These are phyloP conservation scores for Pogoniulus pusillus DNA, from an alignment of 2,797 vertebrate species.

Conservation along the genomic window DNA sequence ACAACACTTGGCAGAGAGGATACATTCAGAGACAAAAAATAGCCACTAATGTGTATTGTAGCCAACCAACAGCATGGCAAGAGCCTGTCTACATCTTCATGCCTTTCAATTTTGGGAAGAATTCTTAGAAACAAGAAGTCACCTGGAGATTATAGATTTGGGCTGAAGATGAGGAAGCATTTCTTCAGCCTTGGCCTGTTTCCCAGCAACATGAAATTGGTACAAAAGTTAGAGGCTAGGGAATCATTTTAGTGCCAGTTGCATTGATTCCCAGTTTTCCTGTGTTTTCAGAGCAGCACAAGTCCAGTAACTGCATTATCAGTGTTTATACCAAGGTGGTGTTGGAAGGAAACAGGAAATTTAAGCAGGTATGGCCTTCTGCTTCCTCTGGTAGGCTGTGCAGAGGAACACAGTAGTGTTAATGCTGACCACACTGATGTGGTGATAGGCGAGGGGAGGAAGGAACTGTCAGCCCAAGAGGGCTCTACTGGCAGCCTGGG, in stretches of 20 bases:
- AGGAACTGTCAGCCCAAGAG: background rate
- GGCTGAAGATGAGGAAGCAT: background rate
- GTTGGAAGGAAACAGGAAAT: conserved; percentile 18
- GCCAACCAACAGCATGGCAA: background rate
- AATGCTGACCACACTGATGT: accelerated
- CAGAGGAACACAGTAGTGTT: background rate
- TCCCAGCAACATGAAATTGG: conserved; percentile 36
- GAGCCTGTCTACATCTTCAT: background rate
- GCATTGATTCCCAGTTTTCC: conserved; percentile 10
- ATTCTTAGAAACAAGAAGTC: background rate
- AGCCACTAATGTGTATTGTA: background rate
- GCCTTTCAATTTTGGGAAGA: background rate
- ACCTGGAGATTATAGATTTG: background rate
- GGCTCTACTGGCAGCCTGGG: background rate
- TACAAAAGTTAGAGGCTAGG: conserved; percentile 24
- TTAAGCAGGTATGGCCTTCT: background rate
- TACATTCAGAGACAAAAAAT: background rate
- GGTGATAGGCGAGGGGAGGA: accelerated
- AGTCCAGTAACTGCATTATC: conserved; percentile 28
- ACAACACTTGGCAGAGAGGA: background rate
- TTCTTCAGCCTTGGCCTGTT: conserved; percentile 53
- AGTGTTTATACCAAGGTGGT: conserved; percentile 2
- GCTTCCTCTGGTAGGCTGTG: background rate
- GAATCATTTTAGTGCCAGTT: conserved; percentile 31
- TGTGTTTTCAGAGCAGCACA: conserved; percentile 10